Base-by-base conservation (phyloP, 1,140 invertebrate genomes). In the Tetragnatha versicolor region DNA sequence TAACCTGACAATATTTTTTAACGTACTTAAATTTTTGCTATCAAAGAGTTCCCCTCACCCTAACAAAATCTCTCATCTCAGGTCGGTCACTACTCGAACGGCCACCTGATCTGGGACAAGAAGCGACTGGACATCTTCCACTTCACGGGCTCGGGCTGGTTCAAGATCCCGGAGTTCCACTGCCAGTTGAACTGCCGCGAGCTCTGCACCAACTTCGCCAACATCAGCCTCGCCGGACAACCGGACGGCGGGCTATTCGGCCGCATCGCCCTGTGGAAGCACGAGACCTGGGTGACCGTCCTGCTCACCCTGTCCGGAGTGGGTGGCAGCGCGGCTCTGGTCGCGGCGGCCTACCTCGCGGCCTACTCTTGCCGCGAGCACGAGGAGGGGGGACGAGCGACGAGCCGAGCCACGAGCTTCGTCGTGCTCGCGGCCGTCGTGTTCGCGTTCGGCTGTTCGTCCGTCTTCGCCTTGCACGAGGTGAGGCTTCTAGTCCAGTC, bases 381-480 rank as follows among this genome's bases (percentile, higher is more conserved):
- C 25, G 83, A 88, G 3, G 84, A 89, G 2, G 88, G 89, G 58
- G 88, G 89, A 9, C n/a, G n/a, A n/a, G n/a, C n/a, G n/a, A n/a
- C n/a, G n/a, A 89, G 89, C 82, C 88, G 89, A 3, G 73, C 82
- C 0, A 83, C 89, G 7, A 89, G 89, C 6, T 84, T 90, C 17
- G 49, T 88, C 1, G 81, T 90, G 20, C 83, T 90, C 2, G 35
- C 89, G 3, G 81, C 83, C 2, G 79, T 85, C 10, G 84, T 89
- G 5, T 85, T 89, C 29, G 86, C 88, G 6, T 88, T 89, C 78
- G 82, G 85, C 20, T 86, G 88, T 1, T 86, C 88, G 0, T 51
- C 90, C 0, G 89, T 89, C 3, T 91, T 88, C 80, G 87, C 87
- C 53, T 85, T 90, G 66, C 83, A 87, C 27, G 86, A 87, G 17